phyloP scores from a whole-genome alignment of 2,888 invertebrate genomes.

The Troides oblongomaculatus region DNA sequence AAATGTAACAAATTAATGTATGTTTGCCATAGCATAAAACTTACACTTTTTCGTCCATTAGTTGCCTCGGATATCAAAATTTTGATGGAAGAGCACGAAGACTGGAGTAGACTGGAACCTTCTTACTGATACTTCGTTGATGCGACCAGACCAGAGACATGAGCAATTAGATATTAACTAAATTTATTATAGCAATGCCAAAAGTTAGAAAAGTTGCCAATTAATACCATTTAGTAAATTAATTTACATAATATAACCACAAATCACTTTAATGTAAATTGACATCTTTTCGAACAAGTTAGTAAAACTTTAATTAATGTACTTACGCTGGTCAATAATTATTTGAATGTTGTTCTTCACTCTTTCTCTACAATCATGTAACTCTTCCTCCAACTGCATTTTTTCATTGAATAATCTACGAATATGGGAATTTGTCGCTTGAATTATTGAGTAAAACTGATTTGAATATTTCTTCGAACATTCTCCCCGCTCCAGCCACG shows the following conservation, averaged over 20 bases:
- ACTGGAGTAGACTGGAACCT: constrained; percentile 41
- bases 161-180: constrained; percentile 30
- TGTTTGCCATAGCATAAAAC: constrained; percentile 45
- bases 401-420: constrained; percentile 92
- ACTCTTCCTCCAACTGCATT: constrained; percentile 91
- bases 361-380: constrained; percentile 90
- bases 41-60: constrained; percentile 30
- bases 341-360: constrained; percentile 91
- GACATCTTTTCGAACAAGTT: constrained; percentile 19
- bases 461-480: constrained; percentile 95
- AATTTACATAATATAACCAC: neutral
- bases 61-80: constrained; percentile 28
- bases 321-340: constrained; percentile 96
- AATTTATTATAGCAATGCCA: constrained; percentile 8
- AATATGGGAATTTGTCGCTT: constrained; percentile 95
- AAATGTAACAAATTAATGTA: constrained; percentile 28
- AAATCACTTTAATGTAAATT: neutral
- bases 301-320: constrained; percentile 22
- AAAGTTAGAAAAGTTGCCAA: constrained; percentile 10
- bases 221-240: neutral
- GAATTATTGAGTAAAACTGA: constrained; percentile 97
- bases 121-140: constrained; percentile 29
- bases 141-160: constrained; percentile 38
- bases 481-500: constrained; percentile 97
- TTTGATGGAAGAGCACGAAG: constrained; percentile 31